Conservation (phyloP, 2,113 vertebrate genomes). For the Eonycteris spelaea region DNA sequence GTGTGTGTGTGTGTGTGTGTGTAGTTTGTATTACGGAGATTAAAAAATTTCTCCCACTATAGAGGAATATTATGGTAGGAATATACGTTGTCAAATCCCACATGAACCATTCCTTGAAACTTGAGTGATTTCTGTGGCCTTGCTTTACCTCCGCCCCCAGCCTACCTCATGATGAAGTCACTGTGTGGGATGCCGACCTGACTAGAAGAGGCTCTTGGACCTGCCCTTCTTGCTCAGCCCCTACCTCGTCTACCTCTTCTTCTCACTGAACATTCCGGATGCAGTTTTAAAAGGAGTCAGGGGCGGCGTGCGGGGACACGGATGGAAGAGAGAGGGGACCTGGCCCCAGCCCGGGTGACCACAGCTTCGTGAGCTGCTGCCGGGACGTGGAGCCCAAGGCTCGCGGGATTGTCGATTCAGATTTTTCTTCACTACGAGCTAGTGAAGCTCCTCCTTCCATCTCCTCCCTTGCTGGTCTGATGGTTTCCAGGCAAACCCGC, state of each 20-base stretch:
- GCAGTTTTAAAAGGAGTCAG: not conserved
- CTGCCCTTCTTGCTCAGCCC: not conserved
- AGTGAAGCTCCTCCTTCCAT: not conserved
- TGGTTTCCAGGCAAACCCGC: not conserved
- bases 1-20: not conserved
- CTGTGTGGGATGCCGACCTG: too few species aligned
- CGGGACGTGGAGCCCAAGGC: not conserved
- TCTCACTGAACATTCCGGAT: not conserved
- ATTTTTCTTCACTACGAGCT: not conserved
- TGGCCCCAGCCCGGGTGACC: not conserved
- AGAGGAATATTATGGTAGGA: not conserved
- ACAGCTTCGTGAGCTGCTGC: not conserved
- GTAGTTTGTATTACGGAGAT: not conserved
- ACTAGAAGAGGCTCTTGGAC: not conserved
- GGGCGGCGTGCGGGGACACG: not conserved
- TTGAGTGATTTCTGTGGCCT: not conserved
- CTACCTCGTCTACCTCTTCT: not conserved
- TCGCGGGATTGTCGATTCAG: not conserved
- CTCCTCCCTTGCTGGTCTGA: not conserved
- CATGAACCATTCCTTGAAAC: not conserved
- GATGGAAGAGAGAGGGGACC: not conserved
- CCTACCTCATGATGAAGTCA: not conserved
- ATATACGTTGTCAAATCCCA: not conserved
- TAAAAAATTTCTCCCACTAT: not conserved
- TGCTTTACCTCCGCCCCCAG: not conserved